A percentile compares a stretch with the other conserved stretches of the same genome.
Evolutionary conservation across 2,797 vertebrate genomes (phyloP).

Genomic region (Okamejei kenojei): DNA sequence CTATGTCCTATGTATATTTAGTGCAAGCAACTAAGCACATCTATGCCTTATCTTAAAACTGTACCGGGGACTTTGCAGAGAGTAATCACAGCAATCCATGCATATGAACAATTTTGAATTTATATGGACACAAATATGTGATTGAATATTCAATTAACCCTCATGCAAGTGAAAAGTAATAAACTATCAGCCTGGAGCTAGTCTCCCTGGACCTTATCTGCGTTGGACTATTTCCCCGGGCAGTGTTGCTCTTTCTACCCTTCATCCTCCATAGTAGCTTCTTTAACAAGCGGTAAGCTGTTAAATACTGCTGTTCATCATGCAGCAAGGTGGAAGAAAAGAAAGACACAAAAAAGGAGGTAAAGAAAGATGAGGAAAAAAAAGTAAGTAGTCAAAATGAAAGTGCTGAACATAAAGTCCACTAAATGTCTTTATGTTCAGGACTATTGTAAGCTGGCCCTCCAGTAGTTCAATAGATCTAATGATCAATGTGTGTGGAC

Average conservation of each 20-base stretch:
- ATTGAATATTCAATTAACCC: background rate
- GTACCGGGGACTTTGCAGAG: no score
- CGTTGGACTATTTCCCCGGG: background rate
- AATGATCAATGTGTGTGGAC: no score
- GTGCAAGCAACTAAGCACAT: no score
- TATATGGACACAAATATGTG: background rate
- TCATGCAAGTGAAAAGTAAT: background rate
- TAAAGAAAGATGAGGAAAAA: conserved; percentile 66
- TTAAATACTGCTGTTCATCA: conserved; percentile 48
- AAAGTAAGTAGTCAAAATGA: conserved; percentile 65
- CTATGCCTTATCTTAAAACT: no score
- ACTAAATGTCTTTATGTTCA: background rate
- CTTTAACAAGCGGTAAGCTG: background rate
- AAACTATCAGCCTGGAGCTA: background rate
- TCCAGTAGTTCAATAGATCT: no score
- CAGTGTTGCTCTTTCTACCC: background rate
- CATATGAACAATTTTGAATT: background rate
- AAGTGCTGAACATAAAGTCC: background rate
- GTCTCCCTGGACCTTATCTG: background rate
- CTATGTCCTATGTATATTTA: no score
- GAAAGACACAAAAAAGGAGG: conserved; percentile 58
- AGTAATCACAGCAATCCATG: background rate
- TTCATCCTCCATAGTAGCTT: background rate
- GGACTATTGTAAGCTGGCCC: no score
- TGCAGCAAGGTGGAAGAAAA: conserved; percentile 57